Percentiles rank a stretch among this genome's conserved stretches.
Conservation (phyloP, 2,888 invertebrate genomes). For the Sminthurides aquaticus region DNA sequence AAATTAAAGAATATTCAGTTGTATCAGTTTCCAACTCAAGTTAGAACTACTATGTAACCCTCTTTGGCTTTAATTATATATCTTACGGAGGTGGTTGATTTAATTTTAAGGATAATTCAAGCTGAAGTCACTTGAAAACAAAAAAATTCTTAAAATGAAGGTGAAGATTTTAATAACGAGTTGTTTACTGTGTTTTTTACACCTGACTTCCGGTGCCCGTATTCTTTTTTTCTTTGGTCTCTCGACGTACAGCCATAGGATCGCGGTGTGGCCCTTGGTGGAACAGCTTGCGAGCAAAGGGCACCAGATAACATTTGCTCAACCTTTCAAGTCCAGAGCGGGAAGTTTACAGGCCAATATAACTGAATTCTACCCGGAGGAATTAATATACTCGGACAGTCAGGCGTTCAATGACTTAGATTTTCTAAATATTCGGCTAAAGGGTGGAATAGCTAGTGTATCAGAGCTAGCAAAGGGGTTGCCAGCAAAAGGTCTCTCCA, state of each 20-base stretch:
- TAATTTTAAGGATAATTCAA: too few species aligned
- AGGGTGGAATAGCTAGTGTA: neutral
- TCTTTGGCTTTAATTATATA: too few species aligned
- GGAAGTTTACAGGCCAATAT: conserved; percentile 20
- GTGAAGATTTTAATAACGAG: neutral
- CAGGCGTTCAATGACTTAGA: conserved; percentile 2
- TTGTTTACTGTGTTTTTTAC: neutral
- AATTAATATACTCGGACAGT: neutral
- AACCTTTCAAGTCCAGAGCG: conserved; percentile 25
- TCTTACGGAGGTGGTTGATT: too few species aligned
- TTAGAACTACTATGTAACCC: too few species aligned
- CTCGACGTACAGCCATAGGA: conserved; percentile 21
- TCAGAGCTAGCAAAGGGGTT: neutral
- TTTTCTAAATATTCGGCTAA: conserved; percentile 13
- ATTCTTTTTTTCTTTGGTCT: conserved; percentile 20
- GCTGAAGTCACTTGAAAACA: too few species aligned
- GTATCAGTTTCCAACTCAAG: too few species aligned
- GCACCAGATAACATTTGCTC: conserved; percentile 32
- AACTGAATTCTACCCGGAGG: conserved; percentile 21
- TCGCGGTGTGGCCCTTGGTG: conserved; percentile 21
- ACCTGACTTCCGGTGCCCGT: conserved; percentile 9
- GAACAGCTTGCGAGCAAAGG: conserved; percentile 26
- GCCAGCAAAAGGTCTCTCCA: conserved; percentile 7
- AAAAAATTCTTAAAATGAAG: neutral
- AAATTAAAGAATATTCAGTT: too few species aligned